A percentile compares a stretch with the other conserved stretches of the same genome.
These are phyloP conservation scores for Pinna nobilis DNA, from an alignment of 1,140 invertebrate species.

Conservation along the genomic window DNA sequence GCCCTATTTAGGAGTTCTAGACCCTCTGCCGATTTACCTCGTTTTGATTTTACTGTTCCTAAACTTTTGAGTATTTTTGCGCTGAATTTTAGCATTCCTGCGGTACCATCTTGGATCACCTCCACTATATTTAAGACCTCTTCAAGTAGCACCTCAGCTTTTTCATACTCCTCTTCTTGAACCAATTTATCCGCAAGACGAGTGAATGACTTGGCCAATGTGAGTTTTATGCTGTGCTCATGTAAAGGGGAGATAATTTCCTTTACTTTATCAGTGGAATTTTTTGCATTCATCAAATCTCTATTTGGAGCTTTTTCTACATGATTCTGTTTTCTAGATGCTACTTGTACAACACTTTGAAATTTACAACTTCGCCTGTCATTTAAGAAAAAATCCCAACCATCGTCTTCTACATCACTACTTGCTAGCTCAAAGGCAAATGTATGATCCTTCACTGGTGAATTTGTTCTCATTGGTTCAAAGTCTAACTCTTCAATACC, in stretches of 20 bases:
- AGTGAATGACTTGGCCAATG: constrained; percentile 61
- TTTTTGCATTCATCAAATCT: constrained; percentile 19
- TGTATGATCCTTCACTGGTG: constrained; percentile 63
- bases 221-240: constrained; percentile 64
- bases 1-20: constrained; percentile 65
- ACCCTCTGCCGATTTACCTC: constrained; percentile 64
- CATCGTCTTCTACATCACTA: constrained; percentile 62
- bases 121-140: constrained; percentile 66
- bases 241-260: constrained; percentile 64
- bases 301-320: constrained; percentile 28
- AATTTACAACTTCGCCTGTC: constrained; percentile 62
- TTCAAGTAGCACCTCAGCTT: constrained; percentile 65
- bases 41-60: constrained; percentile 64
- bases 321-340: constrained; percentile 34
- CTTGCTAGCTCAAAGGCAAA: constrained; percentile 64
- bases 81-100: constrained; percentile 62
- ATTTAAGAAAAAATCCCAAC: constrained; percentile 69
- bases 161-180: constrained; percentile 57
- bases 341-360: constrained; percentile 60
- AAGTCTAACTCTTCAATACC: constrained; percentile 46
- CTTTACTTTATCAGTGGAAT: constrained; percentile 44
- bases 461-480: constrained; percentile 48
- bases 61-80: constrained; percentile 66
- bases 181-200: constrained; percentile 62
- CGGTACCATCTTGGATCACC: constrained; percentile 67